Percentiles rank a stretch among this genome's conserved stretches.
Conservation (phyloP, 2,113 vertebrate species). For the Solea senegalensis region DNA sequence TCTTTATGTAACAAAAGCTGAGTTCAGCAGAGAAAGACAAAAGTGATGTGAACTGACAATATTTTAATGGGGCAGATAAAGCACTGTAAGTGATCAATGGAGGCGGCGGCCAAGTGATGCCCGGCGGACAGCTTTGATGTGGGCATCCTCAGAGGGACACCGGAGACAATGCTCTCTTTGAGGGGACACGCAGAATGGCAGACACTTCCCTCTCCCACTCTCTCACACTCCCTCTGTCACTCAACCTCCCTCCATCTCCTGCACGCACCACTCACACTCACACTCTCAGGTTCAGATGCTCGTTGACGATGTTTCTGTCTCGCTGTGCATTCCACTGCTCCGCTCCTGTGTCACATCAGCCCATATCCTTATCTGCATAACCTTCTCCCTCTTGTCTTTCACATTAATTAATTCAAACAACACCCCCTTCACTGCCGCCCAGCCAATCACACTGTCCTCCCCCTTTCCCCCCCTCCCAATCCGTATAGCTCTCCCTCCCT, state of each 20-base stretch:
- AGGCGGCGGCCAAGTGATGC: slow-evolving; percentile 85
- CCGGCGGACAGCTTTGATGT: slow-evolving; percentile 86
- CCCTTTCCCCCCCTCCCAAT: slow-evolving; percentile 58
- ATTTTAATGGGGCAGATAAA: slow-evolving; percentile 84
- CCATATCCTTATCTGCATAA: slow-evolving; percentile 64
- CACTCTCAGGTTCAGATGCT: slow-evolving; percentile 19
- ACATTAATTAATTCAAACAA: slow-evolving; percentile 81
- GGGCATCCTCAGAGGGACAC: slow-evolving; percentile 82
- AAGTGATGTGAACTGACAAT: slow-evolving; percentile 86
- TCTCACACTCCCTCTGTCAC: slow-evolving; percentile 48
- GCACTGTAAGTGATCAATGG: slow-evolving; percentile 91
- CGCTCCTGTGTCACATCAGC: slow-evolving; percentile 56
- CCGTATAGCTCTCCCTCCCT: slow-evolving; percentile 64
- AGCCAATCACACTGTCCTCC: slow-evolving; percentile 75
- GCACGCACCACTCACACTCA: slow-evolving; percentile 22
- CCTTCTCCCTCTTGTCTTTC: slow-evolving; percentile 68
- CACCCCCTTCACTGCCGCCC: slow-evolving; percentile 75
- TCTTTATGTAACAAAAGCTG: slow-evolving; percentile 78
- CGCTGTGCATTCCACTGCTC: slow-evolving; percentile 40
- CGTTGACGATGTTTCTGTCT: slow-evolving; percentile 19
- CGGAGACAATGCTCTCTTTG: slow-evolving; percentile 86
- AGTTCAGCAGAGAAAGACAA: slow-evolving; percentile 83
- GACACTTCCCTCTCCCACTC: slow-evolving; percentile 70
- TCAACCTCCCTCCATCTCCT: slow-evolving; percentile 41
- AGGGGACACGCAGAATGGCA: slow-evolving; percentile 76